phyloP scores from a whole-genome alignment of 2,113 vertebrate genomes.

The Cynopterus brachyotis region DNA sequence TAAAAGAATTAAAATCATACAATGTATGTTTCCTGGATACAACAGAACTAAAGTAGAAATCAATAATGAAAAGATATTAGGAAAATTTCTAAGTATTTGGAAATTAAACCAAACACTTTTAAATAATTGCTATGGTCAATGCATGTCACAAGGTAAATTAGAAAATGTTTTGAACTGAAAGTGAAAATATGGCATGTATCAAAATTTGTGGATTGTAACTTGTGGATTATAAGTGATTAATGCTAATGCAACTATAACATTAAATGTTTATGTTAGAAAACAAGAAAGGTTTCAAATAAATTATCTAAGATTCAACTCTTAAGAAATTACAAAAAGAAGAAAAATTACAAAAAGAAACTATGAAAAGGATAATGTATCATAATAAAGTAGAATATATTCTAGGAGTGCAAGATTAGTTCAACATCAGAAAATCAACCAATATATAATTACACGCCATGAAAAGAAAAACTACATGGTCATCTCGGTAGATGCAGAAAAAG shows the following conservation, averaged over 20 bases:
- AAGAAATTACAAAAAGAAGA: no score
- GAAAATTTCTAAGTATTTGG: not conserved
- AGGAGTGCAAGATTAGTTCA: not conserved
- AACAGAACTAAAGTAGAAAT: not conserved
- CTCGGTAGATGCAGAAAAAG: not conserved
- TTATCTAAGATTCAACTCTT: not conserved
- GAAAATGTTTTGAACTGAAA: not conserved
- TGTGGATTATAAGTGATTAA: not conserved
- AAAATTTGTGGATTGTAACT: not conserved
- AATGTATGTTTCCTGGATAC: not conserved
- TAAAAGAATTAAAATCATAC: not conserved
- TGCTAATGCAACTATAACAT: not conserved
- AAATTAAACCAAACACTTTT: not conserved
- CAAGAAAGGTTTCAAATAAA: not conserved
- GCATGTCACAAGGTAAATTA: not conserved
- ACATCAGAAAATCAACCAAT: not conserved
- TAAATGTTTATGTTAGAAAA: not conserved
- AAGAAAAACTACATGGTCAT: not conserved
- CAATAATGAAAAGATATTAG: not conserved
- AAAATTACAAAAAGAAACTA: not conserved
- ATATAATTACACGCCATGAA: not conserved
- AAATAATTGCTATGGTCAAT: not conserved
- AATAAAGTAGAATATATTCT: not conserved
- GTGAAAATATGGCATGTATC: not conserved
- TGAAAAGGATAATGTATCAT: not conserved